phyloP scores from a whole-genome alignment of 2,113 vertebrate genomes.

The Nycticebus coucang region DNA sequence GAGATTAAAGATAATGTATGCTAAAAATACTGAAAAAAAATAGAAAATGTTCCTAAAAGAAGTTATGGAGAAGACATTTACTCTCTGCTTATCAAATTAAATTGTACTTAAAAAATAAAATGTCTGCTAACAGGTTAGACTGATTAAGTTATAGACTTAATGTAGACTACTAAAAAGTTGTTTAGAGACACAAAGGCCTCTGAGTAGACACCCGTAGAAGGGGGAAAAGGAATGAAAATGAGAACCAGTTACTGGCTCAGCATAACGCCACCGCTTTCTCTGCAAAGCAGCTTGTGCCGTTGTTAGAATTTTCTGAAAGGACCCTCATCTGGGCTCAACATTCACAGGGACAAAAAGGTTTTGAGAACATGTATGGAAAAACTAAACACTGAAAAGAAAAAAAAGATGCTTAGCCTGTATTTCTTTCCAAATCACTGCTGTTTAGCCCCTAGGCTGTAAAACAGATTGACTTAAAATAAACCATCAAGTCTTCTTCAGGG shows the following conservation, averaged over 20 bases:
- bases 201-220: neutral
- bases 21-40: constrained; percentile 36
- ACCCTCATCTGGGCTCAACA: neutral
- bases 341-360: neutral
- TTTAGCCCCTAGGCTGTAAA: neutral
- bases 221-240: neutral
- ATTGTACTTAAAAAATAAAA: neutral
- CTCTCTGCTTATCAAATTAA: constrained; percentile 24
- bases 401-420: neutral
- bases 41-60: constrained; percentile 4
- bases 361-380: neutral
- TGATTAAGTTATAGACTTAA: neutral
- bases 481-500: neutral
- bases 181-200: neutral
- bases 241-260: neutral
- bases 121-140: constrained; percentile 24
- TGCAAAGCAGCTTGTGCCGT: neutral
- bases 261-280: neutral
- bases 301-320: neutral
- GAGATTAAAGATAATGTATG: neutral
- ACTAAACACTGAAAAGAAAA: neutral
- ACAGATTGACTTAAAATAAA: neutral
- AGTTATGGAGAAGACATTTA: neutral
- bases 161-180: neutral
- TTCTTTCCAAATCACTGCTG: neutral